These are phyloP conservation scores for Megaceryle alcyon DNA, from an alignment of 2,797 vertebrate species.

Conservation along the genomic window DNA sequence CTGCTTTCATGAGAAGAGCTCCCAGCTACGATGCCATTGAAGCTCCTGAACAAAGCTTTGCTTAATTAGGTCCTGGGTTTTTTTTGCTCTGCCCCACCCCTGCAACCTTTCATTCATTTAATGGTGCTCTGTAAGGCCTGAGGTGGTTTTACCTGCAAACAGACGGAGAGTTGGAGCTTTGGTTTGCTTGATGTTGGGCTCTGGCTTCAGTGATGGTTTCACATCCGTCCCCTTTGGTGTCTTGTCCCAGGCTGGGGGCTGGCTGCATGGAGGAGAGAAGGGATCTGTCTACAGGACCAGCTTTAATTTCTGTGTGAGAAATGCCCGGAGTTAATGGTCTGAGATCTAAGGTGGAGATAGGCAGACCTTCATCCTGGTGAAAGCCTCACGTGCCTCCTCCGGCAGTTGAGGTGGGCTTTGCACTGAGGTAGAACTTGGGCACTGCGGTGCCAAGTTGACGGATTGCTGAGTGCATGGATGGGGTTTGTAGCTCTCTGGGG, in stretches of 20 bases:
- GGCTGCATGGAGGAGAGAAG: accelerated
- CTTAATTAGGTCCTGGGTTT: conserved; percentile 14
- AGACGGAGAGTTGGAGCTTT: background rate
- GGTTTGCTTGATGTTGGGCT: background rate
- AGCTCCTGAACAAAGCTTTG: background rate
- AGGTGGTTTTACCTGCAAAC: background rate
- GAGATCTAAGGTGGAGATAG: background rate
- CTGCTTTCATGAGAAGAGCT: background rate
- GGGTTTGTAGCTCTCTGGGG: background rate
- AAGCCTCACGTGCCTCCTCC: accelerated
- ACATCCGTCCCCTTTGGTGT: background rate
- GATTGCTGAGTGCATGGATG: accelerated
- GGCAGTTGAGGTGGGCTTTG: accelerated
- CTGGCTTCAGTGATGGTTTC: accelerated
- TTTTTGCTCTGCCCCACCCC: background rate
- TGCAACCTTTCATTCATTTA: background rate
- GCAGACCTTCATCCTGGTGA: background rate
- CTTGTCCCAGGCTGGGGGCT: background rate
- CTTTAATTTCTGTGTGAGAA: background rate
- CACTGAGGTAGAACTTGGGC: background rate
- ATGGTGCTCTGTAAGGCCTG: background rate
- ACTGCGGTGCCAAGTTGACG: accelerated
- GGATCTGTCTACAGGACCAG: background rate
- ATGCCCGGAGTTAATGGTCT: background rate
- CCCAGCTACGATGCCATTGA: background rate